phyloP scores from a whole-genome alignment of 2,113 vertebrate species.

The Anoplopoma fimbria region DNA sequence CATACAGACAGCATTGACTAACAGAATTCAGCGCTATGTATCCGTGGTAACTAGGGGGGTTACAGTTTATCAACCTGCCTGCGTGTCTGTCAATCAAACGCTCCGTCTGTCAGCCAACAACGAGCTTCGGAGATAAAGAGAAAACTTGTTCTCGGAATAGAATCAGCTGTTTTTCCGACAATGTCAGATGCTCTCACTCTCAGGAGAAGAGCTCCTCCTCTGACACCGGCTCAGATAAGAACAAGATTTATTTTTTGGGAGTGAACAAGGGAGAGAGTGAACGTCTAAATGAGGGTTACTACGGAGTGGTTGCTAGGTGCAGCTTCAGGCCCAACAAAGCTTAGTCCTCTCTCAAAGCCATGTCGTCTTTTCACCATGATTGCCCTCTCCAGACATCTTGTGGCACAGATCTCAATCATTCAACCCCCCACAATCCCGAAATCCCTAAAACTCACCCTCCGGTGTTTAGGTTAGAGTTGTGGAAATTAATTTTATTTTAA shows the following conservation, averaged over 20 bases:
- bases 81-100: constrained; percentile 60
- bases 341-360: constrained; percentile 1
- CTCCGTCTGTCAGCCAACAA: constrained; percentile 44
- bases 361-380: constrained; percentile 17
- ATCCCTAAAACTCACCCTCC: constrained; percentile 25
- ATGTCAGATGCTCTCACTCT: constrained; percentile 35
- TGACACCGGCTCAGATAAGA: constrained; percentile 41
- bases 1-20: neutral
- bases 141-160: constrained; percentile 66
- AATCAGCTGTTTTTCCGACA: constrained; percentile 49
- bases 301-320: neutral
- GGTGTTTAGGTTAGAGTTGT: constrained; percentile 43
- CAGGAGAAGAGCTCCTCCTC: constrained; percentile 33
- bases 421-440: neutral
- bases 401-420: constrained; percentile 15
- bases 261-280: neutral
- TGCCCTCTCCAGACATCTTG: constrained; percentile 36
- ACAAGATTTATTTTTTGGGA: neutral
- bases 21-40: neutral
- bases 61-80: constrained; percentile 45
- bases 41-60: constrained; percentile 2
- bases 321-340: neutral
- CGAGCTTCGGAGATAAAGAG: constrained; percentile 41
- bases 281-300: neutral
- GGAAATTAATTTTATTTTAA: constrained; percentile 85